These are phyloP conservation scores for Ateles fusciceps DNA, from an alignment of 2,797 vertebrate species.

Conservation along the genomic window DNA sequence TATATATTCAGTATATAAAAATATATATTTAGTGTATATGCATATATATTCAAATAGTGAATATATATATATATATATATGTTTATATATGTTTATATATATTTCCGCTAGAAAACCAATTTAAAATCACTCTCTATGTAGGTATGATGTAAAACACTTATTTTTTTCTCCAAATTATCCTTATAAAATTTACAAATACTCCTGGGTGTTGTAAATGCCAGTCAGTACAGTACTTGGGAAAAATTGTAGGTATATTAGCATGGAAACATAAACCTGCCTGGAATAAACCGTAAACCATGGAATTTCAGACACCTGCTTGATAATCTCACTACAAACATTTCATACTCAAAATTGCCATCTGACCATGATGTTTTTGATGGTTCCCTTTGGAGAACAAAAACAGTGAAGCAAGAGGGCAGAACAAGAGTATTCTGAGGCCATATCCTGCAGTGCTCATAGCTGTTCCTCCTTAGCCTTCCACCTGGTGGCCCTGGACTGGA, in stretches of 20 bases:
- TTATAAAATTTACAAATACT: constrained; percentile 13
- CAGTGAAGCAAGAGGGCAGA: neutral
- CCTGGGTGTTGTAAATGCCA: neutral
- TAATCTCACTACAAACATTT: neutral
- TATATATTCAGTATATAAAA: neutral
- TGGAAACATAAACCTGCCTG: constrained; percentile 3
- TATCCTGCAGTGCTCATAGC: neutral
- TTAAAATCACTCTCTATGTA: neutral
- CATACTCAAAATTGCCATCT: neutral
- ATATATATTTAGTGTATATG: neutral
- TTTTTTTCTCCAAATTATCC: neutral
- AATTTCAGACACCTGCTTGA: neutral
- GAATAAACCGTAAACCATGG: neutral
- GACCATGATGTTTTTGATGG: neutral
- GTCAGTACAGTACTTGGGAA: neutral
- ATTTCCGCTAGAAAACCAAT: neutral
- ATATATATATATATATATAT: neutral
- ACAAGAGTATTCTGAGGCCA: neutral
- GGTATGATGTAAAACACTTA: neutral
- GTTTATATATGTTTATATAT: neutral
- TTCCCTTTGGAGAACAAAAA: neutral
- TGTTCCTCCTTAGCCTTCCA: neutral
- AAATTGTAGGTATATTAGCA: neutral
- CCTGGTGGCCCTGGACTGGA: neutral
- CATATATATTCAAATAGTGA: neutral